These are phyloP conservation scores for Eolophus roseicapilla DNA, from an alignment of 2,113 vertebrate species.

Conservation along the genomic window DNA sequence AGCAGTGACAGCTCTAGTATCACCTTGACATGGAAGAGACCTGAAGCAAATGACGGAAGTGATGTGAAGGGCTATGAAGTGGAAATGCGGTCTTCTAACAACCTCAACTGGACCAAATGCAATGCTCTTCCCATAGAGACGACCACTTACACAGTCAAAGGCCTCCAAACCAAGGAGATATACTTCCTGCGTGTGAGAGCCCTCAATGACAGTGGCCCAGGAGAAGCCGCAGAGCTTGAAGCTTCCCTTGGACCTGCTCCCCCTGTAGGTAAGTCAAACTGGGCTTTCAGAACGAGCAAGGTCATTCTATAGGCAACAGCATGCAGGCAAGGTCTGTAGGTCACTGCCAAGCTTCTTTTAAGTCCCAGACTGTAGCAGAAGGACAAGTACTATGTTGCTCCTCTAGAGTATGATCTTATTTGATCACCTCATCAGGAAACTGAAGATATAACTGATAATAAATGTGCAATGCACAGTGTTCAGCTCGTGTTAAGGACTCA, in stretches of 20 bases:
- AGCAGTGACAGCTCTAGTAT: constrained; percentile 82
- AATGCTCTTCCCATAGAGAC: constrained; percentile 70
- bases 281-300: background rate
- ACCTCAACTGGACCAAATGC: constrained; percentile 81
- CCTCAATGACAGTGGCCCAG: constrained; percentile 75
- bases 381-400: background rate
- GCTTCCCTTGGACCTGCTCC: constrained; percentile 75
- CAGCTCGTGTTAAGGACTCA: background rate
- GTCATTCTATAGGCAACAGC: background rate
- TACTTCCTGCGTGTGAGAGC: constrained; percentile 83
- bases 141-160: constrained; percentile 80
- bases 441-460: background rate
- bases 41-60: constrained; percentile 68
- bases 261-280: constrained; percentile 72
- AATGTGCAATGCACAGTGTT: background rate
- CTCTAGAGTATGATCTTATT: background rate
- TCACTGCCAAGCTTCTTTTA: background rate
- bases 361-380: background rate
- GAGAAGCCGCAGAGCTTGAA: constrained; percentile 75
- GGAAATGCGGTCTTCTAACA: constrained; percentile 78
- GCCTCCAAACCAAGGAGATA: constrained; percentile 77
- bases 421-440: background rate
- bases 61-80: constrained; percentile 83
- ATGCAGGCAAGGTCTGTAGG: background rate
- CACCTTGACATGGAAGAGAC: constrained; percentile 82